These are phyloP conservation scores for Elachura formosa DNA, from an alignment of 2,113 vertebrate species.

Conservation along the genomic window DNA sequence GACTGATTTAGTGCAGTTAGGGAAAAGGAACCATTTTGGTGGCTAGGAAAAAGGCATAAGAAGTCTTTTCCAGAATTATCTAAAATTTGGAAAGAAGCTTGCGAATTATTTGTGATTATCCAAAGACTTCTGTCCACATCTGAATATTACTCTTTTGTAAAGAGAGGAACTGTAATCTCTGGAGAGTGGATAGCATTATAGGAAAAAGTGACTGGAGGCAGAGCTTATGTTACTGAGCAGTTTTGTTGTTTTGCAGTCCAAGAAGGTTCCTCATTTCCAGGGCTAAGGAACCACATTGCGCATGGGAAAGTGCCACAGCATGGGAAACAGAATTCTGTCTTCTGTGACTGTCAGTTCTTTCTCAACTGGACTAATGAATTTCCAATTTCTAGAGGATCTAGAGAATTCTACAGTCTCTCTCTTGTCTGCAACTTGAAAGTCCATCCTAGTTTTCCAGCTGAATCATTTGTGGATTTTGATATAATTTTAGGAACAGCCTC, in stretches of 20 bases:
- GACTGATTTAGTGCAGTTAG: not conserved
- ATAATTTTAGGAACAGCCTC: conserved; percentile 3
- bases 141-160: not conserved
- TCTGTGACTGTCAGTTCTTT: not conserved
- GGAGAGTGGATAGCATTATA: not conserved
- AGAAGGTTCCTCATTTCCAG: not conserved
- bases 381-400: not conserved
- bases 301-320: not conserved
- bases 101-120: not conserved
- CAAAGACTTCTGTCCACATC: not conserved
- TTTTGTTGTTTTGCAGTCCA: not conserved
- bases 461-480: not conserved
- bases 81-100: not conserved
- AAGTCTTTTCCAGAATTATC: not conserved
- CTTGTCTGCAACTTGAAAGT: not conserved
- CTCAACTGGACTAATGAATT: conserved; percentile 7
- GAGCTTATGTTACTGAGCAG: not conserved
- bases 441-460: conserved; percentile 21
- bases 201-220: not conserved
- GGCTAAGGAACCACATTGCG: not conserved
- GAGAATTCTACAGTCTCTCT: not conserved
- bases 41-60: not conserved
- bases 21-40: not conserved
- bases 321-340: not conserved
- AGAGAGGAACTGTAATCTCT: not conserved